Percentiles rank a stretch among this genome's conserved stretches.
Conservation (phyloP, 1,140 invertebrate species). For the Tenebrio molitor region DNA sequence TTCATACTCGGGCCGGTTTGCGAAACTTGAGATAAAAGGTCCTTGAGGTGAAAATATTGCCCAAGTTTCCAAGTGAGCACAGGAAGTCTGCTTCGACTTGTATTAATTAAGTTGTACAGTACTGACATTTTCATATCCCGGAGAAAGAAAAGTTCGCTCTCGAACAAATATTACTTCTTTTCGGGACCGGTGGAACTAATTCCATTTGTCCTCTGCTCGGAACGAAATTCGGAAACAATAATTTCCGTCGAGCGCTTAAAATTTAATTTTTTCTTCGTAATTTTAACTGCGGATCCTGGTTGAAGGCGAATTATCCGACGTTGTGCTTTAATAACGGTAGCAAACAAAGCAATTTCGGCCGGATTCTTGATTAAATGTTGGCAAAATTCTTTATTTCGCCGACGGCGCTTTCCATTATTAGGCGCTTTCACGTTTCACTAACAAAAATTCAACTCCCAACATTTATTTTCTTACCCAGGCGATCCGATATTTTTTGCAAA, state of each 20-base stretch:
- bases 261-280: slow-evolving; percentile 24
- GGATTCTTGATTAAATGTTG: slow-evolving; percentile 22
- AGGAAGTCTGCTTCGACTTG: slow-evolving; percentile 15
- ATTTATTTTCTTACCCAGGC: not conserved
- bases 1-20: slow-evolving; percentile 15
- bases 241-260: not conserved
- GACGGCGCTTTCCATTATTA: slow-evolving; percentile 7
- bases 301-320: slow-evolving; percentile 3
- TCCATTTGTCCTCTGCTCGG: not conserved
- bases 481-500: too few relatives aligned
- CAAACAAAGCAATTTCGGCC: slow-evolving; percentile 30
- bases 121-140: slow-evolving; percentile 33
- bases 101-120: slow-evolving; percentile 31
- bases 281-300: not conserved
- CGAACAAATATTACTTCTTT: not conserved
- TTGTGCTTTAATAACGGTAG: slow-evolving; percentile 22
- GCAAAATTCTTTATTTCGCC: not conserved
- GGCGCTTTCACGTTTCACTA: not conserved
- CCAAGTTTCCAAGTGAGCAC: slow-evolving; percentile 19
- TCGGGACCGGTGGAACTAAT: slow-evolving; percentile 6
- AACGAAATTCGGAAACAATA: slow-evolving; percentile 15
- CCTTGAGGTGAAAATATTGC: slow-evolving; percentile 37
- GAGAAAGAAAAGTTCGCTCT: not conserved
- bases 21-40: slow-evolving; percentile 31
- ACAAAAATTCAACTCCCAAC: not conserved